These are phyloP conservation scores for Abrostola tripartita DNA, from an alignment of 2,888 invertebrate genomes.

Conservation along the genomic window DNA sequence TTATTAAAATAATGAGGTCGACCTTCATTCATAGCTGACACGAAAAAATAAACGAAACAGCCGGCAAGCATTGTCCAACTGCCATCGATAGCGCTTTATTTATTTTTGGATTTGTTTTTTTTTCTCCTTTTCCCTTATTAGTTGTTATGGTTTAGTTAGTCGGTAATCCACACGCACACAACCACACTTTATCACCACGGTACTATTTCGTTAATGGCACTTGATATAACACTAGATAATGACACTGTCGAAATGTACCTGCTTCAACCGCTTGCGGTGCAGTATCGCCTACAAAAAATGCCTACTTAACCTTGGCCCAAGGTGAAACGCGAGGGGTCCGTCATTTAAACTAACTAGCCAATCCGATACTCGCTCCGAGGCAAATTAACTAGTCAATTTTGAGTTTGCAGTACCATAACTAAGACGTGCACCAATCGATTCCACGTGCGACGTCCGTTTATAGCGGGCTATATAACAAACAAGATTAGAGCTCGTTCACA, in stretches of 20 bases:
- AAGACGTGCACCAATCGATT: conserved; percentile 38
- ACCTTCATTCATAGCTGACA: conserved; percentile 68
- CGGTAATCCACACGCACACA: conserved; percentile 80
- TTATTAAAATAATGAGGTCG: conserved; percentile 77
- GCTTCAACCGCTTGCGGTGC: conserved; percentile 75
- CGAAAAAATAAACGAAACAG: conserved; percentile 60
- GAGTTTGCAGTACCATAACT: conserved; percentile 22
- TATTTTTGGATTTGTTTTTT: conserved; percentile 50
- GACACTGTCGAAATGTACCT: conserved; percentile 69
- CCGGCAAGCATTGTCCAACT: conserved; percentile 65
- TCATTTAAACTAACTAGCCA: conserved; percentile 51
- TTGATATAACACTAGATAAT: conserved; percentile 66
- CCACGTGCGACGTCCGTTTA: conserved; percentile 28
- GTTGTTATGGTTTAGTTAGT: conserved; percentile 77
- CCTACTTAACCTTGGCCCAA: conserved; percentile 61
- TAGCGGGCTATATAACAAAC: conserved; percentile 35
- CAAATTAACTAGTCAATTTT: conserved; percentile 27
- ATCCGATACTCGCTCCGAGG: conserved; percentile 9
- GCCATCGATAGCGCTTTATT: conserved; percentile 66
- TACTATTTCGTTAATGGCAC: conserved; percentile 67
- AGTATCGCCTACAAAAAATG: conserved; percentile 61
- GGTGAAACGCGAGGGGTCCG: conserved; percentile 63
- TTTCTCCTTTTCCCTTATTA: conserved; percentile 52
- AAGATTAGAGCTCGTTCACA: conserved; percentile 44
- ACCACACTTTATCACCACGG: conserved; percentile 83